Base-by-base conservation (phyloP, 2,888 invertebrate species). In the Synanthedon formicaeformis region DNA sequence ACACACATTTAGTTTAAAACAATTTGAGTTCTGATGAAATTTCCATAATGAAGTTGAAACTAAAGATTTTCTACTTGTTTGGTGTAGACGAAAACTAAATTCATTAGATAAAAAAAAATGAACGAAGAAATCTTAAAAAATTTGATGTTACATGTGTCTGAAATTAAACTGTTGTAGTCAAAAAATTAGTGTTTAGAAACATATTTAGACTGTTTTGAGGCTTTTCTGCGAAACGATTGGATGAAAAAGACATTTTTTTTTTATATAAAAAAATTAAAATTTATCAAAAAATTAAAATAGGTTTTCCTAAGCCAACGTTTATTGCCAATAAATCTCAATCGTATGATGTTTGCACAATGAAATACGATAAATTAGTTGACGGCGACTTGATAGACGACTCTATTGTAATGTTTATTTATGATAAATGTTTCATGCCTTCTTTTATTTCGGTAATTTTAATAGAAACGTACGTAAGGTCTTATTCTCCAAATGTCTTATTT, bases 131-230 rank as follows among this genome's bases (percentile, higher is more conserved):
- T 34, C 6, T 8, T 8, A 34, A 34, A 34, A 8, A 12, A n/a
- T n/a, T 23, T 14, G 40, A 52, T 52, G 10, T 8, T 40, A 12
- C 51, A 12, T 34, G 18, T 34, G 12, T 34, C 13, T 16, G 13
- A 4, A 16, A 6, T 51, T 40, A n/a, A 51, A 6, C 51, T 51
- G 56, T 58, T 58, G 55, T 58, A 58, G 55, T 55, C 52, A 52
- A 57, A 50, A 51, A 50, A 18, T 51, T 76, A 76, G 71, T 58
- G 58, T 57, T 60, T 78, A 77, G 69, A 69, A 58, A 69, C 68
- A 68, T 64, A 69, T 77, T 76, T 78, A 72, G 69, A 72, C 72
- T 73, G 72, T 73, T 71, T 77, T 55, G 81, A 84, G 79, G 83
- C 81, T 82, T 81, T 77, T 75, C 67, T 60, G 56, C 62, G 54